Evolutionary conservation across 2,888 invertebrate species (phyloP), one percentile per base, ranked within the genome.

Genomic region (Apantesis nais): DNA sequence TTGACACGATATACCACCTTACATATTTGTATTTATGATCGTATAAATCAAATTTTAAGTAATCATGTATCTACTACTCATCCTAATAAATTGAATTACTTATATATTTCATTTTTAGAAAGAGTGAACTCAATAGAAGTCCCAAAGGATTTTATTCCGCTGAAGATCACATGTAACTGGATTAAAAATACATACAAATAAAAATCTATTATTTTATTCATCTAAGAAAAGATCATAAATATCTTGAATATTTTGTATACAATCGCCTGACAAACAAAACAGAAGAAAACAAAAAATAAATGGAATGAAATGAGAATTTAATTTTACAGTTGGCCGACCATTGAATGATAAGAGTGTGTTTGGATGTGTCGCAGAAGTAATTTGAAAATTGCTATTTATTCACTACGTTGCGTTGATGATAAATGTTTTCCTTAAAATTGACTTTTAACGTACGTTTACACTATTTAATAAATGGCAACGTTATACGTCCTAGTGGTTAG

Each of bases 251-350:
- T 74, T 68, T 58, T 12, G 37, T 62, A 71, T 74, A 62, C 63
- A 72, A 66, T 70, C 71, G 12, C 61, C 34, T 72, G 29, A 71
- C 65, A 74, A 81, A 78, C 76, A 81, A 79, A 78, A 71, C 67
- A 76, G 62, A 76, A 76, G 70, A 78, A 80, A 78, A 76, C 65
- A 74, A 80, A 75, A 72, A 80, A 83, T 77, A 74, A 75, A 76
- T 58, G 82, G 84, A 83, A 85, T 83, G 80, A 84, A 88, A 87
- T 84, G 83, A 86, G 87, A 86, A 87, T 89, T 89, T 89, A 88
- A 90, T 90, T 89, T 89, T 88, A 89, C 89, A 90, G 85, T 86
- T 85, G 85, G 87, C 84, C 81, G 87, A 78, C 78, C 84, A 80
- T 80, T 83, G 85, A 83, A 81, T 86, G 88, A 88, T 86, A 85